A percentile compares a stretch with the other conserved stretches of the same genome.
phyloP scores from a whole-genome alignment of 2,888 invertebrate genomes.

The Pheosia tremula region DNA sequence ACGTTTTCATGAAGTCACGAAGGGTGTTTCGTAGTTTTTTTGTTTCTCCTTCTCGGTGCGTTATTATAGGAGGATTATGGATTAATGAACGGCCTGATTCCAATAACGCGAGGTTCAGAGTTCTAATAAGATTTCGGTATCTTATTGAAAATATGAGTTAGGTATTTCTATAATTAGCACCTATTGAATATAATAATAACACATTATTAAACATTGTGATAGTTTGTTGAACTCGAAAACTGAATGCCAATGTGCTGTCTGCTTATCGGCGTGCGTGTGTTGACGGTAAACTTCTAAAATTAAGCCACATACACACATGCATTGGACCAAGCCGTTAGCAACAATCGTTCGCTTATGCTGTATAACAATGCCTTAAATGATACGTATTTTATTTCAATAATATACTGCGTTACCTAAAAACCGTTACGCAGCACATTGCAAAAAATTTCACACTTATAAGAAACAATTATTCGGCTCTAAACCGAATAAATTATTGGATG shows the following conservation, averaged over 20 bases:
- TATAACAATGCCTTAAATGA: not conserved
- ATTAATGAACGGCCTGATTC: no score
- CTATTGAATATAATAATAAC: no score
- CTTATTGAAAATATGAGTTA: no score
- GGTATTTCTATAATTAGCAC: no score
- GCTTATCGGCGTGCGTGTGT: conserved; percentile 42
- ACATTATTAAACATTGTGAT: conserved; percentile 27
- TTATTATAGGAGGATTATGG: no score
- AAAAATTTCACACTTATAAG: not conserved
- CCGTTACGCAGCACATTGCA: not conserved
- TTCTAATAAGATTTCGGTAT: no score
- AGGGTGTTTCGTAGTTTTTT: no score
- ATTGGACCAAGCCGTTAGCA: conserved; percentile 33
- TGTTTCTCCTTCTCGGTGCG: no score
- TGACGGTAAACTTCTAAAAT: conserved; percentile 40
- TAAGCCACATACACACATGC: conserved; percentile 18
- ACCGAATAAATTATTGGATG: not conserved
- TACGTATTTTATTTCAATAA: not conserved
- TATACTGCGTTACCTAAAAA: not conserved
- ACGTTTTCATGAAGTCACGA: no score
- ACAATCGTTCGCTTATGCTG: conserved; percentile 5
- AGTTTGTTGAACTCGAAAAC: conserved; percentile 44
- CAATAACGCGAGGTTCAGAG: no score
- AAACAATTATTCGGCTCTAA: not conserved
- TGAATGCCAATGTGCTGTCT: conserved; percentile 45